These are phyloP conservation scores for Acholoe squamosa DNA, from an alignment of 2,888 invertebrate species.

Conservation along the genomic window DNA sequence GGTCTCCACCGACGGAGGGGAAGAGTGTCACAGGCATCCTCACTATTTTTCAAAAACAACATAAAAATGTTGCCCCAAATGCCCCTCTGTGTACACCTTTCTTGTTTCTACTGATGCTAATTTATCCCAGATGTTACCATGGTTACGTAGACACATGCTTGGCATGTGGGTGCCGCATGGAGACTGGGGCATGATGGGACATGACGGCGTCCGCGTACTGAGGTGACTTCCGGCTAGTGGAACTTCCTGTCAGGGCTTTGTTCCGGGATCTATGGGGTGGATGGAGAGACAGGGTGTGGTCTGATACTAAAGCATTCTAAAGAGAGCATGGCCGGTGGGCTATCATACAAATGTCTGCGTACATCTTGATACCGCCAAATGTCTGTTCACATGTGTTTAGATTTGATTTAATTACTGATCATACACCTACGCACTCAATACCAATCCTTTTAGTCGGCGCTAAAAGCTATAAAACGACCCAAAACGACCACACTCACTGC, in stretches of 20 bases:
- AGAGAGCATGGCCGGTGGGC: background rate
- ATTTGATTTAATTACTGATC: no score
- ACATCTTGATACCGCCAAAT: background rate
- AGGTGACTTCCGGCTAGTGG: conserved; percentile 13
- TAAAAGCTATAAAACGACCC: no score
- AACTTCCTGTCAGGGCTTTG: conserved; percentile 32
- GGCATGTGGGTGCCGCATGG: background rate
- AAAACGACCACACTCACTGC: no score
- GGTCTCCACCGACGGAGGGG: background rate
- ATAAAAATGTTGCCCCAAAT: background rate
- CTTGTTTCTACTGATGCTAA: background rate
- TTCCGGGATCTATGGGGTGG: background rate
- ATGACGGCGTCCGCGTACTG: conserved; percentile 35
- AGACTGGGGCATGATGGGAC: background rate
- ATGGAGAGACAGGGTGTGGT: background rate
- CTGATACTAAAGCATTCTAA: background rate
- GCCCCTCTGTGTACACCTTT: background rate
- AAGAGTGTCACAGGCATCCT: background rate
- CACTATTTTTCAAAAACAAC: background rate
- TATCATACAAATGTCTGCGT: background rate
- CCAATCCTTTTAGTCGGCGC: no score
- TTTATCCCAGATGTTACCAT: conserved; percentile 37
- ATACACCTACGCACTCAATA: no score
- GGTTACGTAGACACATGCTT: conserved; percentile 33
- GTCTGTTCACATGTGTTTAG: background rate